Percentiles rank a stretch among this genome's conserved stretches.
These are phyloP conservation scores for Mormoops blainvillei DNA, from an alignment of 2,113 vertebrate genomes.

Conservation along the genomic window DNA sequence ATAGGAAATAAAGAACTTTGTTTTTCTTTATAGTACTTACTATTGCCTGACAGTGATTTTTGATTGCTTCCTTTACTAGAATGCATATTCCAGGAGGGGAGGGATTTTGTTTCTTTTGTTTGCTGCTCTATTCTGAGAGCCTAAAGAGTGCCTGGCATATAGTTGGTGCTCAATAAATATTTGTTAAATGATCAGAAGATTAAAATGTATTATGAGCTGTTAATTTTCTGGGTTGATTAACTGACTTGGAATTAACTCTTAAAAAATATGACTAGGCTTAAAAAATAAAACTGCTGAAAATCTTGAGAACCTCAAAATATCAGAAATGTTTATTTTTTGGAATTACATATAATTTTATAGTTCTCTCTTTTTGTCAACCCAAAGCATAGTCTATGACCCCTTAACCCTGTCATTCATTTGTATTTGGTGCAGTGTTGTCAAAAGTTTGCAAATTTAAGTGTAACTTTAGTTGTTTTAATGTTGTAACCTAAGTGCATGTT, in stretches of 20 bases:
- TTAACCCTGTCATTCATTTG: background rate
- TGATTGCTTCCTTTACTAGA: background rate
- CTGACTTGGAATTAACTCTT: conserved; percentile 4
- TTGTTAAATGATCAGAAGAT: conserved; percentile 3
- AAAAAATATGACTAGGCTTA: background rate
- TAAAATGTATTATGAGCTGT: background rate
- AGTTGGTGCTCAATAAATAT: background rate
- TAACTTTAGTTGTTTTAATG: background rate
- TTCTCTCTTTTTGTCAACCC: background rate
- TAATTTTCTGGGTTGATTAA: background rate
- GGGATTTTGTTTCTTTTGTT: background rate
- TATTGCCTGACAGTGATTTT: background rate
- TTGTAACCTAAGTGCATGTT: background rate
- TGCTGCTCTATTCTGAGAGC: background rate
- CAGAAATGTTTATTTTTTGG: background rate
- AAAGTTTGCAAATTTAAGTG: background rate
- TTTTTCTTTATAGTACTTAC: background rate
- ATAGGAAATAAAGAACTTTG: background rate
- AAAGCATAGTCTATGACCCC: background rate
- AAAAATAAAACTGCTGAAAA: background rate
- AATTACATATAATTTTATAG: background rate
- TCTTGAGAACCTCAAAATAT: background rate
- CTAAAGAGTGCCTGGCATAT: background rate
- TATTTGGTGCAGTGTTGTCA: background rate
- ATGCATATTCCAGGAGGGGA: background rate